Base-by-base conservation (phyloP, 1,140 invertebrate species). In the Telenomus remus region DNA sequence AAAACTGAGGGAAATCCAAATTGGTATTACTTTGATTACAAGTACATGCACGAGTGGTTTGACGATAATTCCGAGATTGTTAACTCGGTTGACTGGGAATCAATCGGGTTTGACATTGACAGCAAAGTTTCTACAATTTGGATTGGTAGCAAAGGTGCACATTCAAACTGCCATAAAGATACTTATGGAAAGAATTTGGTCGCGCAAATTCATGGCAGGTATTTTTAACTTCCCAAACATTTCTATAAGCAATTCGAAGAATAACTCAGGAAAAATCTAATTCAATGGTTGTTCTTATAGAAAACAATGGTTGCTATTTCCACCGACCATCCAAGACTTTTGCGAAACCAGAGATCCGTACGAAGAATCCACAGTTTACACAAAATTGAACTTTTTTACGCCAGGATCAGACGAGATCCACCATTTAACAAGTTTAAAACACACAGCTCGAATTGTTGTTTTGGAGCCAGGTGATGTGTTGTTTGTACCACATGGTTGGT, bases 361-460 rank as follows among this genome's bases (percentile, higher is more conserved):
- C 89, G 97, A 99, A 90, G 97, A 99, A 84, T 98, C 97, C 0
- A 98, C 96, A 88, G 91, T 99, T 15, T 99, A 97, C 85, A 97
- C 95, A 83, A 89, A 91, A 85, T 89, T 94, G 33, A 95, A 96
- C 87, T 94, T 96, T 80, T 92, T 91, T 85, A 91, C 91, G 84
- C 90, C 92, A 53, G 83, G 81, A 35, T 11, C 46, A 48, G 85
- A 87, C 78, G 80, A 83, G 27, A 79, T 86, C 34, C 59, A 81
- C 39, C 59, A 68, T 54, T 61, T 82, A 48, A 76, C 59, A 53
- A 44, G 47, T 46, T 80, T 76, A 53, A 81, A 75, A 64, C 66
- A 49, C 47, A 70, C 78, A 19, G 39, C 81, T 44, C 82, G 89
- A 87, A 87, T 90, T 33, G 88, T 96, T 13, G 90, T 87, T 14